Conservation (phyloP, 1,140 invertebrate species). For the Popillia japonica region DNA sequence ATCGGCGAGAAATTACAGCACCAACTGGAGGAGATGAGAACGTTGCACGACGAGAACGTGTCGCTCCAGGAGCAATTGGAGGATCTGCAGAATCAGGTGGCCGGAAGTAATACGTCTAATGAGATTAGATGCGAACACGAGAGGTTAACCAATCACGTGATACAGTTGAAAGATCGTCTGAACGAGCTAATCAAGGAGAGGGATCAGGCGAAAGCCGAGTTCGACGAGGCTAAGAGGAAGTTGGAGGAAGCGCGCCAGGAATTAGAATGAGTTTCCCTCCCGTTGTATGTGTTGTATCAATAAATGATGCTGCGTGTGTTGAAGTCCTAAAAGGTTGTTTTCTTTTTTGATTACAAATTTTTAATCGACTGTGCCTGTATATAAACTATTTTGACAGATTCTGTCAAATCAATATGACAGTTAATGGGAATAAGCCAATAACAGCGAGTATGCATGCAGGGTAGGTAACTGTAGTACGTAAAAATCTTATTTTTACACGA, state of each 20-base stretch:
- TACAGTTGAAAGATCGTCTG: background rate
- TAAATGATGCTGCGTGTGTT: no score
- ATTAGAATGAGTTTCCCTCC: background rate
- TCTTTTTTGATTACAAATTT: no score
- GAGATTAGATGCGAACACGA: constrained; percentile 7
- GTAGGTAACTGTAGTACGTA: no score
- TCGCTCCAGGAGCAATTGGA: background rate
- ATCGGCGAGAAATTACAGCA: background rate
- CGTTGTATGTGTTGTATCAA: background rate
- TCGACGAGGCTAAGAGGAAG: constrained; percentile 3
- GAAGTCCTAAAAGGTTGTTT: no score
- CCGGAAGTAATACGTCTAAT: background rate
- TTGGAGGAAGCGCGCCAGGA: background rate
- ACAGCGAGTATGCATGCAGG: no score
- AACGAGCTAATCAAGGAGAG: constrained; percentile 17
- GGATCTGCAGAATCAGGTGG: background rate
- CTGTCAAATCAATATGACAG: no score
- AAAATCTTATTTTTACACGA: no score
- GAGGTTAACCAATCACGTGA: constrained; percentile 12
- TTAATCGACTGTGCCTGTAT: no score
- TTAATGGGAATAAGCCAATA: no score
- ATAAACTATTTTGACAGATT: no score
- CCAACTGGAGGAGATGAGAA: constrained; percentile 1
- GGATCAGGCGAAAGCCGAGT: background rate
- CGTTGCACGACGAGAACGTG: background rate